phyloP scores from a whole-genome alignment of 2,888 invertebrate genomes.

The Drosophila mulleri region DNA sequence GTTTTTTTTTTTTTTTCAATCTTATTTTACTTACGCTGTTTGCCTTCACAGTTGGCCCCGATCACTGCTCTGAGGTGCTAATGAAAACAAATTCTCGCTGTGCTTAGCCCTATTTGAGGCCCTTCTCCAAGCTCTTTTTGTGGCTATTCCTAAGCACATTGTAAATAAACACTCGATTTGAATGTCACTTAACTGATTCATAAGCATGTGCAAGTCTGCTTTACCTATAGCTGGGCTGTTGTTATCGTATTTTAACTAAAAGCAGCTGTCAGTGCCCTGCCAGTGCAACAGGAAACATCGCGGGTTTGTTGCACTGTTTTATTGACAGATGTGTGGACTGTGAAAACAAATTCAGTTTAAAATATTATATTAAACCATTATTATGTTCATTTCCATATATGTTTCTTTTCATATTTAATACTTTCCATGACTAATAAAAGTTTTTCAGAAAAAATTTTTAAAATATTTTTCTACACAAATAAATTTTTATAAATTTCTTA shows the following conservation, averaged over 20 bases:
- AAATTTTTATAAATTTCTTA: not conserved
- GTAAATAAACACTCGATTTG: constrained; percentile 1
- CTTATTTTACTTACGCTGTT: constrained; percentile 30
- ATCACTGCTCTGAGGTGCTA: constrained; percentile 20
- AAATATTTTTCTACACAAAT: not conserved
- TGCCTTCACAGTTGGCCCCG: constrained; percentile 64
- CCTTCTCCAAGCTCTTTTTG: constrained; percentile 20
- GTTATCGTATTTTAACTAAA: constrained; percentile 3
- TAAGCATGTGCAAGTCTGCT: constrained; percentile 2
- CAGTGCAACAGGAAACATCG: constrained; percentile 18
- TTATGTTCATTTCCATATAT: not conserved
- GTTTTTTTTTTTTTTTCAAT: not conserved
- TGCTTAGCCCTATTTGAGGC: constrained; percentile 14
- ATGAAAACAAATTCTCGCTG: constrained; percentile 45
- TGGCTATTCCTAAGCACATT: not conserved
- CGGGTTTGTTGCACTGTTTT: constrained; percentile 11
- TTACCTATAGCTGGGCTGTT: not conserved
- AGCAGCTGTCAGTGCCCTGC: constrained; percentile 22
- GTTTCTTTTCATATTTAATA: not conserved
- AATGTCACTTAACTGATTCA: not conserved
- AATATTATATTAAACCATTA: not conserved
- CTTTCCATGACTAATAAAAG: not conserved
- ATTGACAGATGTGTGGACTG: constrained; percentile 7
- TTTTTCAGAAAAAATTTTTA: not conserved
- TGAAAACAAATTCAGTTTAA: not conserved